Base-by-base conservation (phyloP, 2,888 invertebrate species). In the Molorchus minor region DNA sequence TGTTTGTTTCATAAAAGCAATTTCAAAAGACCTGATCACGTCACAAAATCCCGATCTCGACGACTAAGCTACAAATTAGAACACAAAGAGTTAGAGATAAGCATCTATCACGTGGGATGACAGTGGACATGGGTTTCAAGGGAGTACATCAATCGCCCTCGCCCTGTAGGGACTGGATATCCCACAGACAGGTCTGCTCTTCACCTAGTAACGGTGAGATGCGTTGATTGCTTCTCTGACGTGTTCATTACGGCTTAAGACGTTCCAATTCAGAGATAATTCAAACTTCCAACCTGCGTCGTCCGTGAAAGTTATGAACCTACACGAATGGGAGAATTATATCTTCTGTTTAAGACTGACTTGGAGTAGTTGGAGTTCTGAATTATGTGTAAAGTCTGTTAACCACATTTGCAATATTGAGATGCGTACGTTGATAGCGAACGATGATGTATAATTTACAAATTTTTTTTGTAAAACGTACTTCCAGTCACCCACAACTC, bases 161-260 rank as follows among this genome's bases (percentile, higher is more conserved):
- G n/a, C n/a, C n/a, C 62, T 58, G 58, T 53, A 62, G 64, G 64
- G 62, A 60, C 56, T 56, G 60, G 46, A 53, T 55, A 61, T 55
- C 64, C 59, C 53, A 54, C 40, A 54, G 63, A 61, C 65, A 61
- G 57, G 57, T 56, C 63, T 49, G 36, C 47, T 56, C 58, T 60
- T 65, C 71, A 72, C 72, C 71, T 72, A 68, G 64, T 61, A 66
- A 71, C 69, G 69, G 71, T 69, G 64, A 68, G 72, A 68, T 69
- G 71, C 70, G 73, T 73, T 74, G 74, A 74, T 73, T 74, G 71
- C 74, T 73, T 74, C 65, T 68, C 70, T 72, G 73, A 73, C 72
- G 73, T 71, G 71, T 74, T 73, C 72, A 71, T 72, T 72, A 72
- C 70, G 66, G 64, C 66, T n/a, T 70, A 68, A 72, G 70, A 70